These are phyloP conservation scores for Habroteleia sp. DNA, from an alignment of 2,888 invertebrate genomes.

Conservation along the genomic window DNA sequence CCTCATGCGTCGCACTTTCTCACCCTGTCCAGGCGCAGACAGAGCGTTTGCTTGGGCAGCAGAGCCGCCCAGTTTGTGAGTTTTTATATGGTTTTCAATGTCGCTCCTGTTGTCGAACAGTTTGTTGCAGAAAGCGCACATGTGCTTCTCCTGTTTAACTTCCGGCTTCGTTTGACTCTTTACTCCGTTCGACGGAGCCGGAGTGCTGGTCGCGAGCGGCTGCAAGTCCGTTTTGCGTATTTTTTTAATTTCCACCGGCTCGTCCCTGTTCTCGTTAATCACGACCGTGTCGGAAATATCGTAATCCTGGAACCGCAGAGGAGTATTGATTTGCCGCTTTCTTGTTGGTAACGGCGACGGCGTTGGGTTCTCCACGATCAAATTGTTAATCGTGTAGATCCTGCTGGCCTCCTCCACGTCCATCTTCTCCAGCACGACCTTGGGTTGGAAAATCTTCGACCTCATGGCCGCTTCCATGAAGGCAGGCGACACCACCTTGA, in stretches of 20 bases:
- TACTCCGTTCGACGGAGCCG: neutral
- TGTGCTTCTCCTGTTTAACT: slow-evolving; percentile 63
- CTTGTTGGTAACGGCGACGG: slow-evolving; percentile 32
- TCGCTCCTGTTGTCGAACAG: slow-evolving; percentile 69
- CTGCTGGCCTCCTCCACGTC: slow-evolving; percentile 66
- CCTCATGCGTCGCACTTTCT: slow-evolving; percentile 76
- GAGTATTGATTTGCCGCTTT: slow-evolving; percentile 68
- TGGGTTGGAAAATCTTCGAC: slow-evolving; percentile 75
- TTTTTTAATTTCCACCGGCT: slow-evolving; percentile 4
- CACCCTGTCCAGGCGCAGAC: neutral
- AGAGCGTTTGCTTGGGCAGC: neutral
- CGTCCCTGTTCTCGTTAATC: neutral
- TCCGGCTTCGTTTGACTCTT: slow-evolving; percentile 5
- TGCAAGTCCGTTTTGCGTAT: slow-evolving; percentile 49
- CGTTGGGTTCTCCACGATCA: neutral
- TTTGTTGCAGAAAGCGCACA: slow-evolving; percentile 73
- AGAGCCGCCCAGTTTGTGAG: slow-evolving; percentile 63
- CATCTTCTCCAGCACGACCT: slow-evolving; percentile 70
- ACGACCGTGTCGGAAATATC: slow-evolving; percentile 58
- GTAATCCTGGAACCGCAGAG: slow-evolving; percentile 71
- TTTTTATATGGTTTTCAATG: slow-evolving; percentile 71
- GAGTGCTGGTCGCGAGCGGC: slow-evolving; percentile 3
- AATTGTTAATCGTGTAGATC: slow-evolving; percentile 20
- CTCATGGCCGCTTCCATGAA: slow-evolving; percentile 70
- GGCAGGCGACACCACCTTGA: slow-evolving; percentile 67